Conservation (phyloP, 2,113 vertebrate genomes). For the Prunella himalayana region DNA sequence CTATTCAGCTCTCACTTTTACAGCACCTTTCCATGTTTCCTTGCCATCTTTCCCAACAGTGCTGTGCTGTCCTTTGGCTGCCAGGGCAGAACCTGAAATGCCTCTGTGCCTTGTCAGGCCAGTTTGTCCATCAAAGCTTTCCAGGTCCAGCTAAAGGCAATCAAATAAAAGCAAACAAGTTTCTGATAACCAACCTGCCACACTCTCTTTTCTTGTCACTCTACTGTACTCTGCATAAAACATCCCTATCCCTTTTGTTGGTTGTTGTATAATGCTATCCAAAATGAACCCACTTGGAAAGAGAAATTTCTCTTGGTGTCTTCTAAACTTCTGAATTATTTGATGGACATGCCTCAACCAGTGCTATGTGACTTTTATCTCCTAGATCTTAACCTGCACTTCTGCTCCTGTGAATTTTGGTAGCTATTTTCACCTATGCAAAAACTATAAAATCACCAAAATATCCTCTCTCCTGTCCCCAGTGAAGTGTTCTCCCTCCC, state of each 20-base stretch:
- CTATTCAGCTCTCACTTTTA: not conserved
- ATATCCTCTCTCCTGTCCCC: not conserved
- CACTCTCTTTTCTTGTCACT: not conserved
- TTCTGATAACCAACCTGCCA: not conserved
- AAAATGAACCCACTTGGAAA: not conserved
- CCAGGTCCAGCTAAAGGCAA: not conserved
- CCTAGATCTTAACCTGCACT: not conserved
- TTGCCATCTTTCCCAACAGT: not conserved
- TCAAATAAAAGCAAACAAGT: not conserved
- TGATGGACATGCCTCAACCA: not conserved
- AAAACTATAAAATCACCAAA: not conserved
- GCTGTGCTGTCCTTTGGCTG: not conserved
- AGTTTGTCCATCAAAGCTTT: not conserved
- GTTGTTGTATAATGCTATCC: not conserved
- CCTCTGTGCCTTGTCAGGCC: not conserved
- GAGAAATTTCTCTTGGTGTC: not conserved
- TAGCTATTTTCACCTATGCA: not conserved
- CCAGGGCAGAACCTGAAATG: not conserved
- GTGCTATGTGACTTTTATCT: not conserved
- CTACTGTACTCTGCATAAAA: not conserved
- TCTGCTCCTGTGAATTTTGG: not conserved
- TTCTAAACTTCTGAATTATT: not conserved
- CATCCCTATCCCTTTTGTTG: not conserved
- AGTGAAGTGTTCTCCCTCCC: not conserved
- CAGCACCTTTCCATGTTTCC: not conserved